Evolutionary conservation across 2,797 vertebrate species (phyloP), one percentile per base, ranked within the genome.

Genomic region (Acestrorhynchus altus): DNA sequence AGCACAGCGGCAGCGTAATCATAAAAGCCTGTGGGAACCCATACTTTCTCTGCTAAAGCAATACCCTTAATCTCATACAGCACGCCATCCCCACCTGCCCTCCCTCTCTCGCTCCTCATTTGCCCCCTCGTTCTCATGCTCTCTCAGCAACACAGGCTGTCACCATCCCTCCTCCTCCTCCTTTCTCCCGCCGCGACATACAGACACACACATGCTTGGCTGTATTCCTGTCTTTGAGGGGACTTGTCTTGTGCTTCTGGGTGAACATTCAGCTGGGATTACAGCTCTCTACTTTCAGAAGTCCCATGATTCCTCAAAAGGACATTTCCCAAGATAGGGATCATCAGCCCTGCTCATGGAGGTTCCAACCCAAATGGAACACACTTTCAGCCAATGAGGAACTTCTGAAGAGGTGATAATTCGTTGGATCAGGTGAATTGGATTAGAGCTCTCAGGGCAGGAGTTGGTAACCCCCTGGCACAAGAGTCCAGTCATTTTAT

Each of bases 1-100:
- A 64, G 35, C 28, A 72, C 76, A 47, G 72, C 69, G 67, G 76
- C 78, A 66, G 66, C 72, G 56, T 56, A 79, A 39, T 80, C 81
- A 77, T 78, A 81, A 79, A 54, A 63, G 80, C 69, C 76, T 73
- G 54, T 76, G 81, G 74, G 79, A 78, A 54, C 63, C 61, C 67
- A 71, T 72, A 68, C 31, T 68, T 16, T 61, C 81, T 76, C 80
- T 18, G 71, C 84, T 76, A 79, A 81, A 83, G 77, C 81, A 65
- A 40, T 77, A 76, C 82, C 83, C 78, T 67, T 81, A 80, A 84
- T 83, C 84, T 74, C 80, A 78, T 80, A 77, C 57, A 26, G 26
- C 26, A 39, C 71, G 12, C 73, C 56, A 5, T 60, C 54, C 12
- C 49, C 51, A 46, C 18, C 49, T 20, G 44, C 60, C 24, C 42